Evolutionary conservation across 2,113 vertebrate species (phyloP).

Genomic region (Symphodus melops): DNA sequence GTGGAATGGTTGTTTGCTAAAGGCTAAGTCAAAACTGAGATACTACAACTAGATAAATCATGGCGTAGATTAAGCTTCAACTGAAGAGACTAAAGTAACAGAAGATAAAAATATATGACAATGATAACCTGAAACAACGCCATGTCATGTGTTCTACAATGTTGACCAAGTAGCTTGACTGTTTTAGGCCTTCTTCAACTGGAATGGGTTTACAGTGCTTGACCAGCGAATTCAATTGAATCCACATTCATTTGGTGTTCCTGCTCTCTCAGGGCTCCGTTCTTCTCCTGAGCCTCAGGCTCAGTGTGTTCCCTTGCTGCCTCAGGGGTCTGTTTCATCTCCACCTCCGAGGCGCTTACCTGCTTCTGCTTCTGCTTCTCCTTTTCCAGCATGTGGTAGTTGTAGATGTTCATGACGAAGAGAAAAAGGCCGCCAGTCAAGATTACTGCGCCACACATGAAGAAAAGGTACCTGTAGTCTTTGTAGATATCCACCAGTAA

Average conservation of each 20-base stretch:
- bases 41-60: neutral
- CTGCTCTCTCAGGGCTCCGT: conserved; percentile 13
- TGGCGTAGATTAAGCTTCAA: neutral
- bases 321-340: conserved; percentile 1
- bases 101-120: neutral
- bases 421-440: conserved; percentile 83
- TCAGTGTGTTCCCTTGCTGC: conserved; percentile 30
- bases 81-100: neutral
- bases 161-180: neutral
- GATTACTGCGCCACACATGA: conserved; percentile 86
- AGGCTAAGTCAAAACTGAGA: neutral
- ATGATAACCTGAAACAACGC: neutral
- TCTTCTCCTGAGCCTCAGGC: conserved; percentile 18
- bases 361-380: conserved; percentile 59
- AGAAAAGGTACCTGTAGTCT: conserved; percentile 87
- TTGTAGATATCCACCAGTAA: conserved; percentile 82
- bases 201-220: neutral
- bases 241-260: conserved; percentile 5
- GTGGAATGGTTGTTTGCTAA: neutral
- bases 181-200: neutral
- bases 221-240: neutral
- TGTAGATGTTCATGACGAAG: conserved; percentile 86
- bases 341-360: neutral
- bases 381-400: conserved; percentile 82
- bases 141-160: neutral